phyloP scores from a whole-genome alignment of 2,888 invertebrate species.

The Archips xylosteana region DNA sequence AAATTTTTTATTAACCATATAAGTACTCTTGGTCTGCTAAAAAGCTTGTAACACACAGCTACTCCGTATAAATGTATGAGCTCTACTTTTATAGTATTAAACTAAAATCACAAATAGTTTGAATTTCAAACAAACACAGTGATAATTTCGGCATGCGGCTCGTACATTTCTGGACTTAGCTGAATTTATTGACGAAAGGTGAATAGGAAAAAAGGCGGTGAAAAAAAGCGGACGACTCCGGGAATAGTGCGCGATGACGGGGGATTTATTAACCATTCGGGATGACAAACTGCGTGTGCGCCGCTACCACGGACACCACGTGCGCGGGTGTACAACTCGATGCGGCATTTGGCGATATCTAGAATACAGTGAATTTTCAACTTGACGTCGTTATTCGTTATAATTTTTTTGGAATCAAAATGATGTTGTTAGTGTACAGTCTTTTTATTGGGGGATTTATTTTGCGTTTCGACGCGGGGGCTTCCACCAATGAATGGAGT shows the following conservation, averaged over 20 bases:
- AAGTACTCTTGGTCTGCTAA: no score
- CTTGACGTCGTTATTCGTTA: no score
- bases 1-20: no score
- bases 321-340: conserved; percentile 14
- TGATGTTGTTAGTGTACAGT: no score
- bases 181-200: conserved; percentile 51
- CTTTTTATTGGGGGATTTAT: no score
- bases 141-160: conserved; percentile 10
- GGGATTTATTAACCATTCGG: conserved; percentile 82
- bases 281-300: conserved; percentile 76
- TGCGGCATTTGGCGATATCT: neutral
- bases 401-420: no score
- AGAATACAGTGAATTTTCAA: no score
- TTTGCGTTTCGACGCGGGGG: no score
- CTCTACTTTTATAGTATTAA: neutral
- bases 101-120: neutral
- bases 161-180: conserved; percentile 5
- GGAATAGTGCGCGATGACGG: conserved; percentile 81
- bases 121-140: neutral
- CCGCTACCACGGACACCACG: conserved; percentile 53
- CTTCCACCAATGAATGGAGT: neutral
- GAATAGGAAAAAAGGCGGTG: conserved; percentile 45
- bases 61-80: neutral
- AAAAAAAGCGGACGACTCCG: conserved; percentile 55
- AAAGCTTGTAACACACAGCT: no score